Percentiles rank a stretch among this genome's conserved stretches.
Evolutionary conservation across 1,140 invertebrate species (phyloP).

Genomic region (Nasonia giraulti): DNA sequence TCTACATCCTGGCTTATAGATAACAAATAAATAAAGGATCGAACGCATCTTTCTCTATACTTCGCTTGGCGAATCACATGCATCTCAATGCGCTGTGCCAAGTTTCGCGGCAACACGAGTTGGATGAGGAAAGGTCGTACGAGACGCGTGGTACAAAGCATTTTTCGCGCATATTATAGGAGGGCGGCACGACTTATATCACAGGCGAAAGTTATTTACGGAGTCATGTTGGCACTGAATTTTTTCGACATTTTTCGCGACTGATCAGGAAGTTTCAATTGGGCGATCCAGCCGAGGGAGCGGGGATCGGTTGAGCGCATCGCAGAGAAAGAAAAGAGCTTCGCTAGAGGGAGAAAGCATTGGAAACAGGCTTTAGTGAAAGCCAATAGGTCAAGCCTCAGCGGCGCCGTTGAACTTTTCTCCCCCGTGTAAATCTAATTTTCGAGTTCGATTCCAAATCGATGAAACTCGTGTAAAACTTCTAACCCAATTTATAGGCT

Average conservation of each 20-base stretch:
- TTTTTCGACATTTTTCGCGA: not conserved
- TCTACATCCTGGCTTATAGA: not conserved
- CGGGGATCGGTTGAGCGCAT: too few relatives aligned
- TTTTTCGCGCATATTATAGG: too few relatives aligned
- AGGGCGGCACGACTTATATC: too few relatives aligned
- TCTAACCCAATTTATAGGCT: slow-evolving; percentile 30
- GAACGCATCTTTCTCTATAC: not conserved
- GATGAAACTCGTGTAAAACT: slow-evolving; percentile 43
- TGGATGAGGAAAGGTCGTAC: slow-evolving; percentile 9
- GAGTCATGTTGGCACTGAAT: not conserved
- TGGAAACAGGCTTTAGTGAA: slow-evolving; percentile 19
- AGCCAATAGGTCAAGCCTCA: slow-evolving; percentile 36
- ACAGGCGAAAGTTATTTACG: too few relatives aligned
- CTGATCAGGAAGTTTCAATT: slow-evolving; percentile 20
- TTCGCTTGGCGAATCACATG: not conserved
- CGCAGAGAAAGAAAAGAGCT: not conserved
- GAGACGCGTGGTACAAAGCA: not conserved
- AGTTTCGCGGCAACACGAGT: not conserved
- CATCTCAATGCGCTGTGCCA: not conserved
- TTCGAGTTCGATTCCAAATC: slow-evolving; percentile 39
- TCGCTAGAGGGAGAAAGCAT: not conserved
- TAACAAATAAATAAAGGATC: not conserved
- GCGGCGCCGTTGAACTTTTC: slow-evolving; percentile 26
- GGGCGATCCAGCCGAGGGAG: not conserved
- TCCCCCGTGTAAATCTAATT: slow-evolving; percentile 46